Evolutionary conservation across 1,140 invertebrate genomes (phyloP).

Genomic region (Nasonia longicornis): DNA sequence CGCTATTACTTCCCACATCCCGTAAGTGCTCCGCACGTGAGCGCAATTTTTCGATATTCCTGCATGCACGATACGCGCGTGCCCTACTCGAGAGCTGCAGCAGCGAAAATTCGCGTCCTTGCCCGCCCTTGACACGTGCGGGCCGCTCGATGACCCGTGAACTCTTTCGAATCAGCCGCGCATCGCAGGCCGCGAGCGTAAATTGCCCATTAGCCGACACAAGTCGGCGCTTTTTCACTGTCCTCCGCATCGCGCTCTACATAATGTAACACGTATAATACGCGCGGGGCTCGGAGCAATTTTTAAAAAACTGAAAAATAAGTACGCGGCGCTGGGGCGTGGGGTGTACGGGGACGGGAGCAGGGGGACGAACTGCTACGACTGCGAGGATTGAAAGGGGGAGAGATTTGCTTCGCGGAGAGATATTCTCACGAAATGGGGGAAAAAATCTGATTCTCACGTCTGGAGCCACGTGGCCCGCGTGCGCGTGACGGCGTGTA

Average conservation of each 20-base stretch:
- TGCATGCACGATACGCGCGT: not conserved
- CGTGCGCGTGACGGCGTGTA: slow-evolving; percentile 21
- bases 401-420: not conserved
- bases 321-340: no score
- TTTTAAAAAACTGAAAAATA: slow-evolving; percentile 31
- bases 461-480: slow-evolving; percentile 34
- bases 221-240: slow-evolving; percentile 37
- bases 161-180: slow-evolving; percentile 26
- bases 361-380: not conserved
- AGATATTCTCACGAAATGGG: slow-evolving; percentile 37
- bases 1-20: not conserved
- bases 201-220: slow-evolving; percentile 45
- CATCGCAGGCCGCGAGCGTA: slow-evolving; percentile 12
- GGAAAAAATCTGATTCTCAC: slow-evolving; percentile 47
- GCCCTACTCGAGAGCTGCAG: not conserved
- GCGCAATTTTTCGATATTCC: slow-evolving; percentile 27
- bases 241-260: not conserved
- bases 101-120: slow-evolving; percentile 23
- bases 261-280: not conserved
- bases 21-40: slow-evolving; percentile 21
- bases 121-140: slow-evolving; percentile 14
- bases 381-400: not conserved
- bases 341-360: no score
- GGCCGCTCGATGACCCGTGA: slow-evolving; percentile 26
- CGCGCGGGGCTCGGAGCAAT: not conserved